phyloP scores from a whole-genome alignment of 2,888 invertebrate genomes.

The Trilocha varians region DNA sequence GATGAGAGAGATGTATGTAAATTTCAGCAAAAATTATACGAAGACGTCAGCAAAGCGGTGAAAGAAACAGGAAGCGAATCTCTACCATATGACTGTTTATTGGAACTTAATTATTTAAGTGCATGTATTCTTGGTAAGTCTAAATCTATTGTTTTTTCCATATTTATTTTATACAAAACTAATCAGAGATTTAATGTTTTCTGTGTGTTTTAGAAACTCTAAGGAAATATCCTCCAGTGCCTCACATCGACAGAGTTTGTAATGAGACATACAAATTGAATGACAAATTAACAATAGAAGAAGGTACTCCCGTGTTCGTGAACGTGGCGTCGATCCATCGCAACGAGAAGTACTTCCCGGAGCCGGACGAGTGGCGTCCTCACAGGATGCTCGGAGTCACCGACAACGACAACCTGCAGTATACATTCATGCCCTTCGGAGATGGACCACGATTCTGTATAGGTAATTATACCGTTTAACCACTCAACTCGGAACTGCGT shows the following conservation, averaged over 20 bases:
- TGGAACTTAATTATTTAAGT: conserved; percentile 42
- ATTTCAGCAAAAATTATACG: conserved; percentile 40
- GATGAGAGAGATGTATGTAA: too few species aligned
- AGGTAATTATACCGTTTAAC: too few species aligned
- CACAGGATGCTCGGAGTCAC: conserved; percentile 31
- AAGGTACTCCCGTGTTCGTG: conserved; percentile 40
- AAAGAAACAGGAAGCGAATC: conserved; percentile 32
- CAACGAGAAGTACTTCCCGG: conserved; percentile 35
- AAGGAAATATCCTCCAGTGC: conserved; percentile 38
- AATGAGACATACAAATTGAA: conserved; percentile 31
- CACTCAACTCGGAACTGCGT: not conserved
- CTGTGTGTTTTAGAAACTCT: conserved; percentile 39
- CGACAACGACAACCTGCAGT: conserved; percentile 40
- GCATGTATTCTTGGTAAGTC: conserved; percentile 40
- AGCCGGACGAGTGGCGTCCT: conserved; percentile 44
- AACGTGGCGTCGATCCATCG: conserved; percentile 43
- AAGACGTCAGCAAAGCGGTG: conserved; percentile 35
- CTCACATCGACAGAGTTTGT: conserved; percentile 42
- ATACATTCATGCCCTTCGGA: conserved; percentile 46
- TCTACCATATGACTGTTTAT: conserved; percentile 45
- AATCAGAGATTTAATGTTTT: too few species aligned
- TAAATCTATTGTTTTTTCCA: too few species aligned
- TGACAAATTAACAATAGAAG: conserved; percentile 36
- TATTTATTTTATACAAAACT: too few species aligned
- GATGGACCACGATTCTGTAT: conserved; percentile 50